Evolutionary conservation across 2,797 vertebrate genomes (phyloP).

Genomic region (Lindbergichthys nudifrons): DNA sequence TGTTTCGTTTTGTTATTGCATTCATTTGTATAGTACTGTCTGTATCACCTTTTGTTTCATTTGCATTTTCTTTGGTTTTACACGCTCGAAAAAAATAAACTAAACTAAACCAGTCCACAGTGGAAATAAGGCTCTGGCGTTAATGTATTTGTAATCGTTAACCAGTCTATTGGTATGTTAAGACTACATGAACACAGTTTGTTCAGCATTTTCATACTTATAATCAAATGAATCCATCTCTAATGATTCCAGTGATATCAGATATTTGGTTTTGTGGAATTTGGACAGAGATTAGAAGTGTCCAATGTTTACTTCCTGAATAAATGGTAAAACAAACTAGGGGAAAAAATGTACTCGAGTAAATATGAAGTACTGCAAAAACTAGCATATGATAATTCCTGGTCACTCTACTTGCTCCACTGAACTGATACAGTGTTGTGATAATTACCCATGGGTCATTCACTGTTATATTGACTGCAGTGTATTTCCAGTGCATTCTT

Average conservation of each 20-base stretch:
- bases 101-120: neutral
- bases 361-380: neutral
- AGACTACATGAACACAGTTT: neutral
- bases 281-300: neutral
- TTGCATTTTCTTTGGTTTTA: no score
- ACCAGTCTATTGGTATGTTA: neutral
- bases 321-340: neutral
- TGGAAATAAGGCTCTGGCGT: neutral
- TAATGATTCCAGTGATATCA: neutral
- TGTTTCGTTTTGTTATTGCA: no score
- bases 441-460: neutral
- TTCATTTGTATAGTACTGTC: no score
- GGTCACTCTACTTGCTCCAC: neutral
- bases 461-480: neutral
- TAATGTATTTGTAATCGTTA: neutral
- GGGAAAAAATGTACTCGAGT: neutral
- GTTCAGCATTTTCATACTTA: neutral
- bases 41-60: no score
- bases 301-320: neutral
- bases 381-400: neutral
- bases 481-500: neutral
- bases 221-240: neutral
- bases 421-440: neutral
- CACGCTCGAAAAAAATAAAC: no score
- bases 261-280: slow-evolving; percentile 12